Percentiles rank a stretch among this genome's conserved stretches.
phyloP scores from a whole-genome alignment of 2,113 vertebrate genomes.

The Ardeotis arabs region DNA sequence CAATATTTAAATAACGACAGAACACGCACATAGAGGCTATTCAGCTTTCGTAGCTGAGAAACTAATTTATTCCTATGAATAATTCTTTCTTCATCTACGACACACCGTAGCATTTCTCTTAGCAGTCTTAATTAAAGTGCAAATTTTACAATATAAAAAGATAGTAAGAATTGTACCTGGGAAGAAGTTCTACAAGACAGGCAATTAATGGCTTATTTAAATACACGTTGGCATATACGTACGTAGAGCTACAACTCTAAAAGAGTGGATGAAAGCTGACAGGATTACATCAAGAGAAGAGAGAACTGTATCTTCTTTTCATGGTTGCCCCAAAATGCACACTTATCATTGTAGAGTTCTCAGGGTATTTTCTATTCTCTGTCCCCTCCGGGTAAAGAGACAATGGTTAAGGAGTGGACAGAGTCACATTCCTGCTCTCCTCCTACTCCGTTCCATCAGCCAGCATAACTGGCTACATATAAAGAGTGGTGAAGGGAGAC shows the following conservation, averaged over 20 bases:
- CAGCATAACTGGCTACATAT: neutral
- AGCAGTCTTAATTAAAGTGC: neutral
- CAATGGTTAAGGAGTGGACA: neutral
- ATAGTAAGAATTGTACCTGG: neutral
- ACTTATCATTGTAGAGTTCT: neutral
- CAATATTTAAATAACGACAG: neutral
- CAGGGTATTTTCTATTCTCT: neutral
- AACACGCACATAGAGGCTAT: neutral
- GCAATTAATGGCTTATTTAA: neutral
- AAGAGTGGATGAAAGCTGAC: neutral
- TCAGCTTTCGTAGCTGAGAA: neutral
- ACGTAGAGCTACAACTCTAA: neutral
- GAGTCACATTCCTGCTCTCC: neutral
- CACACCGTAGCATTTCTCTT: neutral
- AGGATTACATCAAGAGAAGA: neutral
- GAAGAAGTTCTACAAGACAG: neutral
- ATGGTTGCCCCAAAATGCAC: rapidly evolving
- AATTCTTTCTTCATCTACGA: neutral
- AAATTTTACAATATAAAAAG: neutral
- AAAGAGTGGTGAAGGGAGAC: neutral
- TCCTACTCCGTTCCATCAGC: neutral
- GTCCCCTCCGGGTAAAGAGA: neutral
- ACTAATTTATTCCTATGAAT: neutral
- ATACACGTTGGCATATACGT: neutral
- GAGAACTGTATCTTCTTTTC: neutral